Conservation (phyloP, 2,888 invertebrate species). For the Alviniconcha strummeri region DNA sequence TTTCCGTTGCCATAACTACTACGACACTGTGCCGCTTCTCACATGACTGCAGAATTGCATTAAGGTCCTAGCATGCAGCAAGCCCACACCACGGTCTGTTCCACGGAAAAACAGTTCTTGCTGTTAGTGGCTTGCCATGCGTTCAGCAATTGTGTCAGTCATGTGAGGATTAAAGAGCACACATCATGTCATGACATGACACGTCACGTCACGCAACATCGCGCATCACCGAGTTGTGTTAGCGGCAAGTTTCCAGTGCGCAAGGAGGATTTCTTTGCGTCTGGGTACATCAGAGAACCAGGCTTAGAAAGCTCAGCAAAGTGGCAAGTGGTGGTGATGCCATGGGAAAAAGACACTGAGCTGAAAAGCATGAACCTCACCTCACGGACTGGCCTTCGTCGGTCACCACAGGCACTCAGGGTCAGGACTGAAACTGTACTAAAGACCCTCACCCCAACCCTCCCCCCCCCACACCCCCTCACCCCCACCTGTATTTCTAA, state of each 20-base stretch:
- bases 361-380: no score
- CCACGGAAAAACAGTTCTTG: background rate
- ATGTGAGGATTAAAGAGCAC: background rate
- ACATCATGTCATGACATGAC: background rate
- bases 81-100: background rate
- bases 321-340: slow-evolving; percentile 13
- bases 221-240: background rate
- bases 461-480: no score
- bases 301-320: background rate
- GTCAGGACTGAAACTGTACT: no score
- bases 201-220: background rate
- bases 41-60: slow-evolving; percentile 2
- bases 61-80: background rate
- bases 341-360: background rate
- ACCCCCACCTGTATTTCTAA: no score
- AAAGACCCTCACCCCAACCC: no score
- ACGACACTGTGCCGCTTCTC: background rate
- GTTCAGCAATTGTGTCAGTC: background rate
- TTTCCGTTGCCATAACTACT: background rate
- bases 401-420: no score
- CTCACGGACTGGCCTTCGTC: no score
- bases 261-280: background rate
- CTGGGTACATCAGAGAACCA: background rate
- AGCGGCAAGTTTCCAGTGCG: slow-evolving; percentile 1
- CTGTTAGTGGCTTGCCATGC: no score